Base-by-base conservation (phyloP, 2,113 vertebrate genomes). In the Acrocephalus kingi region DNA sequence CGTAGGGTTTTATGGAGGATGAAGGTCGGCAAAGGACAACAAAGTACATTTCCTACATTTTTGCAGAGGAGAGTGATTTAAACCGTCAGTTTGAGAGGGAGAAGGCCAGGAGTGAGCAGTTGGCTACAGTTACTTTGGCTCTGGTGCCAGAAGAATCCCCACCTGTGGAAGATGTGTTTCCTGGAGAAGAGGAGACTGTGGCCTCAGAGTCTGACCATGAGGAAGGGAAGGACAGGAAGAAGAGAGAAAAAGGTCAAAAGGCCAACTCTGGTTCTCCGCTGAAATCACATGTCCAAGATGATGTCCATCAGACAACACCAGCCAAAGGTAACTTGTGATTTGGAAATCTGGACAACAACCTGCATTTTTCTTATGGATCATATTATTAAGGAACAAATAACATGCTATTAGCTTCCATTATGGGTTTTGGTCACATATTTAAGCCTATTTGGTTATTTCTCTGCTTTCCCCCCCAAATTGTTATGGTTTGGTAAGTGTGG, bases 1-100 rank as follows among this genome's bases (percentile, higher is more conserved):
- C 67, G 16, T 67, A 99, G 99, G 99, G 99, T 6, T 99, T 99
- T 95, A 99, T 99, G 99, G 99, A 98, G 87, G 99, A 99, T 15
- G 98, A 98, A 95, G 99, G 99, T 43, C 98, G 99, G 9, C 99
- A 99, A 96, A 98, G 99, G 72, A 99, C 98, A 4, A 99, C 99
- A n/a, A 99, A 99, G 82, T 99, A 98, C 73, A 98, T 99, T 91
- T 98, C 99, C 13, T 98, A 99, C 67, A 97, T 97, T 74, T 99
- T 97, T 85, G 99, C 98, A 1, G 98, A 98, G 68, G 98, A 98
- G 87, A 99, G 99, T 6, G 97, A 99, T 86, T 97, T 99, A 33
- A 98, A 98, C 89, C 98, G 98, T 22, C 98, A 98, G 90, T 99
- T 99, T 37, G 98, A 98, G 28, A 98, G 98, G 69, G 99, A 99